Evolutionary conservation across 2,797 vertebrate species (phyloP), one percentile per base, ranked within the genome.

Genomic region (Cottoperca gobio): DNA sequence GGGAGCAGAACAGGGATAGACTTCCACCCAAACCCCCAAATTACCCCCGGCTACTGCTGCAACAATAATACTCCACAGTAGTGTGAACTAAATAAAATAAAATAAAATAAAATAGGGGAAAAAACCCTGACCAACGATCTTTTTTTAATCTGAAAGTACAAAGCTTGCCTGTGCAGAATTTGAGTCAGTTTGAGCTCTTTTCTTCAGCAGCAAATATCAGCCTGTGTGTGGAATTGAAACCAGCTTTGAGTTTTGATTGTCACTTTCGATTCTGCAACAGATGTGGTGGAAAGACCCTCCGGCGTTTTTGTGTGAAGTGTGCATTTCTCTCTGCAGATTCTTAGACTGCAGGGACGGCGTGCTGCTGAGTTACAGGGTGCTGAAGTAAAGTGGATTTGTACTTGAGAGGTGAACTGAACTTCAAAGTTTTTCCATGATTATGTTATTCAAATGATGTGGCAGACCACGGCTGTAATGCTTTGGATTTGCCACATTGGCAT

Each of bases 151-250:
- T 46, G 6, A 21, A 19, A 61, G 23, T 8, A 66, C 33, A 64
- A 12, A 54, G 76, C 53, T 48, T 0, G 45, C 19, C 48, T 79
- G 69, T 35, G 49, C 63, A 77, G 70, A 45, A n/a, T 61, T 72
- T 72, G 1, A 60, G 48, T 70, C 28, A n/a, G 21, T 76, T 53
- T 57, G 19, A 74, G 40, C 50, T 33, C 39, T 67, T 53, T 73
- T 42, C n/a, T n/a, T n/a, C n/a, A 63, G 55, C n/a, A 19, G 35
- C 39, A 54, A 50, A 78, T 48, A 70, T 69, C 37, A 28, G 37
- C 54, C 19, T 23, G 21, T 61, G 50, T 59, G 57, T 55, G 46
- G 46, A 67, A 73, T 39, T 28, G 8, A 82, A 71, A 45, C 66
- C 19, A 5, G 49, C 70, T 67, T 28, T 45, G 55, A 67, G 45